These are phyloP conservation scores for Saguinus midas DNA, from an alignment of 2,113 vertebrate genomes.

Conservation along the genomic window DNA sequence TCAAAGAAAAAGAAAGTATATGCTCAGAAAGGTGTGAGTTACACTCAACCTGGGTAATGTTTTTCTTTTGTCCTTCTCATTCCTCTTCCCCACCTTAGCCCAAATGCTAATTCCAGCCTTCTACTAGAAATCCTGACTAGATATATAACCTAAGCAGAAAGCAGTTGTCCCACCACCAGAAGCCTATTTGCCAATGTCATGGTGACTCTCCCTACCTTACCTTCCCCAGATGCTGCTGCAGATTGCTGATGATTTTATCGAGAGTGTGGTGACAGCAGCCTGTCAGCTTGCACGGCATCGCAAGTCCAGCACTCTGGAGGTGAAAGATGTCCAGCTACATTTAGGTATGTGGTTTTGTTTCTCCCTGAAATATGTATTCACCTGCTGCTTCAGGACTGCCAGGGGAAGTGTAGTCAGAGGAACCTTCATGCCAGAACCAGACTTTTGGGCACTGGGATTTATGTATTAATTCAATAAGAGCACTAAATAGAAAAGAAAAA, in stretches of 20 bases:
- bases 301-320: slow-evolving; percentile 97
- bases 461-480: background rate
- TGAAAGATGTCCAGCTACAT: slow-evolving; percentile 98
- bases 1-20: background rate
- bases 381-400: background rate
- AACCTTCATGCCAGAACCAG: background rate
- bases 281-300: slow-evolving; percentile 97
- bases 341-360: slow-evolving; percentile 86
- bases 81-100: background rate
- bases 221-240: slow-evolving; percentile 94
- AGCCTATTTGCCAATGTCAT: background rate
- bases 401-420: background rate
- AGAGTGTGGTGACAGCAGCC: slow-evolving; percentile 97
- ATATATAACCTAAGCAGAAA: background rate
- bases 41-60: background rate
- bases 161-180: background rate
- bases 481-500: background rate
- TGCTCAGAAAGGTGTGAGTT: background rate
- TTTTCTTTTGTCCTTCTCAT: background rate
- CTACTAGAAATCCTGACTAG: background rate
- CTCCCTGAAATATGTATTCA: background rate
- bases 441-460: background rate
- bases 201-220: background rate
- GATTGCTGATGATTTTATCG: slow-evolving; percentile 98
- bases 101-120: background rate